Conservation (phyloP, 2,888 invertebrate species). For the Macrophya annulata region DNA sequence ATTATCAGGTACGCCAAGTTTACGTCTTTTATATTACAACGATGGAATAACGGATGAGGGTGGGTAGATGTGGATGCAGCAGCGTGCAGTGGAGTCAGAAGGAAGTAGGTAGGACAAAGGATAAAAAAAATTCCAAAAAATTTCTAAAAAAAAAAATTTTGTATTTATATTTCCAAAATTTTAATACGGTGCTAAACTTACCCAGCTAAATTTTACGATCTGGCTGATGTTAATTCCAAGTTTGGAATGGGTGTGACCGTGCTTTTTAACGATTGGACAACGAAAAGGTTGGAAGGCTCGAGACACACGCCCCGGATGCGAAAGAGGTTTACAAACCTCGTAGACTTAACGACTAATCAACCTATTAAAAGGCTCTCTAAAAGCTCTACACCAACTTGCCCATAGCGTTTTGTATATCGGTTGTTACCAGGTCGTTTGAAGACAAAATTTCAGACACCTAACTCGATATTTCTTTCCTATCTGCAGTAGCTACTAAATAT, state of each 20-base stretch:
- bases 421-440: neutral
- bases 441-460: neutral
- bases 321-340: conserved; percentile 50
- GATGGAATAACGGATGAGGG: neutral
- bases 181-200: conserved; percentile 42
- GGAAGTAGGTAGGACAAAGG: too few relatives aligned
- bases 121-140: too few relatives aligned
- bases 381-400: conserved; percentile 32
- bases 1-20: neutral
- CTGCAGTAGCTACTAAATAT: neutral
- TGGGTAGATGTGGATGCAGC: neutral
- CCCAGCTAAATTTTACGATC: conserved; percentile 46
- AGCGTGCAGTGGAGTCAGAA: neutral
- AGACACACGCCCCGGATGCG: conserved; percentile 52
- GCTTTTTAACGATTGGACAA: conserved; percentile 56
- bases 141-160: too few relatives aligned
- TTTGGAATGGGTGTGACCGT: conserved; percentile 50
- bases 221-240: conserved; percentile 37
- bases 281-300: conserved; percentile 45
- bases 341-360: conserved; percentile 49
- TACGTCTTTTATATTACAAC: neutral
- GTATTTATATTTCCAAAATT: conserved; percentile 12
- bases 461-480: neutral
- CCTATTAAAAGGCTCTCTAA: conserved; percentile 44
- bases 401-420: neutral